Evolutionary conservation across 2,797 vertebrate species (phyloP).

Genomic region (Rousettus madagascariensis): DNA sequence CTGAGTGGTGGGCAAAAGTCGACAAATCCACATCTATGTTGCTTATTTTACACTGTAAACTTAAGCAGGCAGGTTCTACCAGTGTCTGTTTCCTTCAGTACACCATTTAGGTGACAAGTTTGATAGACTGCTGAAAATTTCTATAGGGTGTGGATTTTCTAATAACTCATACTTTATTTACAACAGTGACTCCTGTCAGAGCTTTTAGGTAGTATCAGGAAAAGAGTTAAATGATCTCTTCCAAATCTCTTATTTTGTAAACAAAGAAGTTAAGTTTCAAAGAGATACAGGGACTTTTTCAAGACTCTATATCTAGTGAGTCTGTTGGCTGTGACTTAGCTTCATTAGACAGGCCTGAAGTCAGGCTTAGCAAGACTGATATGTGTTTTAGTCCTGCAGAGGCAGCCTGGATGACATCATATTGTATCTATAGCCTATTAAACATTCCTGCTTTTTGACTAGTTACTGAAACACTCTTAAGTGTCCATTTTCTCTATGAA

Average conservation of each 20-base stretch:
- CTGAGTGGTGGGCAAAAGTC: not conserved
- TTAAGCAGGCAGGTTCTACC: not conserved
- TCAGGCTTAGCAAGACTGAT: not conserved
- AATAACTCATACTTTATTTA: not conserved
- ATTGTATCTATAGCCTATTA: not conserved
- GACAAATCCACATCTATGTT: not conserved
- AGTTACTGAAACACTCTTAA: not conserved
- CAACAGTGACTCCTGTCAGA: not conserved
- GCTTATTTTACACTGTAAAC: not conserved
- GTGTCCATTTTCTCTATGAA: not conserved
- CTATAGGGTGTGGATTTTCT: not conserved
- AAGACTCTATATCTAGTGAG: not conserved
- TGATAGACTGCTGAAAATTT: not conserved
- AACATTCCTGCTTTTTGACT: not conserved
- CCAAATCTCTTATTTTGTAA: not conserved
- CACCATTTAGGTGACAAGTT: not conserved
- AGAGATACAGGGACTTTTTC: not conserved
- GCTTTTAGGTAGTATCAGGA: not conserved
- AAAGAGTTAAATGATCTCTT: constrained; percentile 17
- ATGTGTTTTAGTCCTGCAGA: not conserved
- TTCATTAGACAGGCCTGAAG: not conserved
- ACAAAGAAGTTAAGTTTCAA: not conserved
- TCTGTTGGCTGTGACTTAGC: not conserved
- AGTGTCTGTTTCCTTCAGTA: not conserved
- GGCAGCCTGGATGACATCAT: not conserved